These are phyloP conservation scores for Drosophila anomelani DNA, from an alignment of 2,888 invertebrate genomes.

Conservation along the genomic window DNA sequence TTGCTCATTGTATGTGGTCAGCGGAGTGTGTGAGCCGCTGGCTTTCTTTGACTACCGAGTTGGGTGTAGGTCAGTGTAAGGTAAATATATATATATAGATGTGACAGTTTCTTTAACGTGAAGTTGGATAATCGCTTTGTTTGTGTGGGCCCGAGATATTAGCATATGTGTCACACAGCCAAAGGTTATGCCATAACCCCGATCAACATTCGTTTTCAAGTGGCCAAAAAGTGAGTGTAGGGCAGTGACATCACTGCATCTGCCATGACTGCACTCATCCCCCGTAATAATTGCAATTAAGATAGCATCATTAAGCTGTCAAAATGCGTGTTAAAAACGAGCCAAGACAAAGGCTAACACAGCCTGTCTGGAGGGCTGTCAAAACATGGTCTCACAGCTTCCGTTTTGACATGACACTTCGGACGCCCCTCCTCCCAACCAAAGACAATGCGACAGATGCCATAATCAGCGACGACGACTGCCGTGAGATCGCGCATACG, in stretches of 20 bases:
- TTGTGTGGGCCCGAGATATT: conserved; percentile 55
- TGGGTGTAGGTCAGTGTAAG: conserved; percentile 44
- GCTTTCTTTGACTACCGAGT: conserved; percentile 37
- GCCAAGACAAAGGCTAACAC: conserved; percentile 28
- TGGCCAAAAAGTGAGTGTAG: conserved; percentile 24
- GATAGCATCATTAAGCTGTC: conserved; percentile 55
- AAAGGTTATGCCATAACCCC: conserved; percentile 48
- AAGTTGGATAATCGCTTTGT: conserved; percentile 44
- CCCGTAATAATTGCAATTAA: conserved; percentile 66
- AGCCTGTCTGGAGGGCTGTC: conserved; percentile 50
- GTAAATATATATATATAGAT: conserved; percentile 10
- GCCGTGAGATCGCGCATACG: conserved; percentile 42
- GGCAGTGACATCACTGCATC: conserved; percentile 33
- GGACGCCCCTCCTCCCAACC: conserved; percentile 1
- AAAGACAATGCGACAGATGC: conserved; percentile 43
- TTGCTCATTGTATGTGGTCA: conserved; percentile 46
- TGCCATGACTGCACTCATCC: conserved; percentile 7
- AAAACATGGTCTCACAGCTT: conserved; percentile 67
- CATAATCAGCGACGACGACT: conserved; percentile 36
- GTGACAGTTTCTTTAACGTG: conserved; percentile 41
- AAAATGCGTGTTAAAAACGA: conserved; percentile 60
- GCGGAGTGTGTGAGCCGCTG: conserved; percentile 29
- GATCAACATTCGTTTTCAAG: background rate
- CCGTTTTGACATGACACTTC: conserved; percentile 62
- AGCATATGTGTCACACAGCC: conserved; percentile 51